Percentiles rank a stretch among this genome's conserved stretches.
phyloP scores from a whole-genome alignment of 1,140 invertebrate genomes.

The Xylocopa sonorina region DNA sequence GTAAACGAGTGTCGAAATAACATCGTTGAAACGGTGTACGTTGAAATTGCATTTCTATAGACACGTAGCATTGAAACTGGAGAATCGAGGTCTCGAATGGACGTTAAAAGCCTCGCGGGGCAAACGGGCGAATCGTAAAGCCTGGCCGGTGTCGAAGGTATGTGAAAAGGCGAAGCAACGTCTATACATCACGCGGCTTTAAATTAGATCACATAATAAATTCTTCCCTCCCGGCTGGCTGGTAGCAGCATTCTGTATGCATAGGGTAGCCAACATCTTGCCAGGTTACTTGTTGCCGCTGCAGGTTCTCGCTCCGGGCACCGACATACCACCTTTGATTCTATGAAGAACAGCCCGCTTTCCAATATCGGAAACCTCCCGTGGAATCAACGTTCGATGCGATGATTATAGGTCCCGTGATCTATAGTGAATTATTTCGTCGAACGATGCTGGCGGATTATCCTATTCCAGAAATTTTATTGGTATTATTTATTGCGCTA shows the following conservation, averaged over 20 bases:
- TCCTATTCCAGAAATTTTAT: not conserved
- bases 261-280: constrained; percentile 76
- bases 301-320: constrained; percentile 72
- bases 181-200: constrained; percentile 62
- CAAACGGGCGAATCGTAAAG: constrained; percentile 52
- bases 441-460: not conserved
- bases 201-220: constrained; percentile 80
- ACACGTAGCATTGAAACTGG: not conserved
- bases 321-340: constrained; percentile 77
- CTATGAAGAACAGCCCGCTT: constrained; percentile 65
- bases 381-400: constrained; percentile 39
- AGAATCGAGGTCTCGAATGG: not conserved
- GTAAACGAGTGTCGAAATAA: no score
- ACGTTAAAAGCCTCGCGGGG: constrained; percentile 39
- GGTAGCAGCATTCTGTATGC: constrained; percentile 81
- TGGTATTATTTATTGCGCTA: constrained; percentile 5
- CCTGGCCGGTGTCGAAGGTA: constrained; percentile 45
- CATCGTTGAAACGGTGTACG: no score
- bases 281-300: constrained; percentile 70
- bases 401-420: constrained; percentile 54
- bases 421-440: constrained; percentile 19
- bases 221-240: constrained; percentile 73
- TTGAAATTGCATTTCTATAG: not conserved
- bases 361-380: constrained; percentile 50
- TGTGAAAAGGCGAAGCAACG: constrained; percentile 50